Evolutionary conservation across 2,113 vertebrate species (phyloP).

Genomic region (Rhinolophus sinicus): DNA sequence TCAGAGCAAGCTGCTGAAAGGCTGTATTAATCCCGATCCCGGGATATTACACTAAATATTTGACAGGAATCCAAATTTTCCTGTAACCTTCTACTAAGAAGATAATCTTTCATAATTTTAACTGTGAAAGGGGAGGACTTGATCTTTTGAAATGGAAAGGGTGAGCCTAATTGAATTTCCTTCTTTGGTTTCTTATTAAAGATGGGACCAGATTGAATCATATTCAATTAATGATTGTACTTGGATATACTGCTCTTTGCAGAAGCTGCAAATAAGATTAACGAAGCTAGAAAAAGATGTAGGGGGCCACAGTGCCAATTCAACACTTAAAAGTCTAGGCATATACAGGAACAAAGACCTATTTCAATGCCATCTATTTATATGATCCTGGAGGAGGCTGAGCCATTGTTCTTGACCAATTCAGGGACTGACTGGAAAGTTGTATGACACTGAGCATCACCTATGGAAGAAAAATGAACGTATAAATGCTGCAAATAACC

Average conservation of each 20-base stretch:
- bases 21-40: slow-evolving; percentile 46
- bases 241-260: slow-evolving; percentile 63
- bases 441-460: not conserved
- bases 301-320: not conserved
- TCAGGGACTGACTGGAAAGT: not conserved
- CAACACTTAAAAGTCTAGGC: not conserved
- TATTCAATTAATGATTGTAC: slow-evolving; percentile 36
- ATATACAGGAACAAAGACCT: not conserved
- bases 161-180: slow-evolving; percentile 65
- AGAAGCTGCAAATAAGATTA: slow-evolving; percentile 66
- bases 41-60: slow-evolving; percentile 52
- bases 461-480: not conserved
- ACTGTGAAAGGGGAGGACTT: slow-evolving; percentile 66
- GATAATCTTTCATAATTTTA: slow-evolving; percentile 78
- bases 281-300: slow-evolving; percentile 39
- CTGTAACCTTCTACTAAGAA: slow-evolving; percentile 62
- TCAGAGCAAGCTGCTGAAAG: slow-evolving; percentile 66
- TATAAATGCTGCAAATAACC: not conserved
- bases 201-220: slow-evolving; percentile 54
- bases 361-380: not conserved
- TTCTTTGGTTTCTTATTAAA: slow-evolving; percentile 75
- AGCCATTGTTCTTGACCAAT: not conserved
- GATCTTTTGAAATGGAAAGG: slow-evolving; percentile 68
- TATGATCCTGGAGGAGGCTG: not conserved
- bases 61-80: slow-evolving; percentile 63